These are phyloP conservation scores for Lepilemur ruficaudatus DNA, from an alignment of 2,797 vertebrate species.

Conservation along the genomic window DNA sequence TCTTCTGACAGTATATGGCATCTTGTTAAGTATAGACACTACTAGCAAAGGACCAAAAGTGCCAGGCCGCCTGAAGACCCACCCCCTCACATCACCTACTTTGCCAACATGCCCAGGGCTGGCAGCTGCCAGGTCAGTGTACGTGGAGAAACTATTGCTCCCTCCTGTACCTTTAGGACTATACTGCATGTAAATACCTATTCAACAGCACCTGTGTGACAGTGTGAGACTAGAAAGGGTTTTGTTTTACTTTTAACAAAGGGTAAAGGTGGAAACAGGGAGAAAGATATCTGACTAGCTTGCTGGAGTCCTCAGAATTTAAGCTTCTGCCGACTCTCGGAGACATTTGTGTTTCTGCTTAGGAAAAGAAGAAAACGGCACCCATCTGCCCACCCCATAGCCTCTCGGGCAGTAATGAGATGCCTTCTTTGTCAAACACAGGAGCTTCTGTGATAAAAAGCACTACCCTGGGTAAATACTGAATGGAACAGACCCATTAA, in stretches of 20 bases:
- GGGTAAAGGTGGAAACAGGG: constrained; percentile 59
- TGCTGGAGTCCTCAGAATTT: constrained; percentile 75
- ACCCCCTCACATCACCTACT: neutral
- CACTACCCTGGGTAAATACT: constrained; percentile 50
- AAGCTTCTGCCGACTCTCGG: constrained; percentile 56
- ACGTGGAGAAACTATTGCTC: neutral
- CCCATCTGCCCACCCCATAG: constrained; percentile 38
- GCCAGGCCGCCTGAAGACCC: neutral
- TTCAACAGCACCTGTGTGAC: neutral
- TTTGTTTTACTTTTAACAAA: constrained; percentile 33
- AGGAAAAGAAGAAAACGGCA: constrained; percentile 41
- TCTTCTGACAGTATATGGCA: neutral
- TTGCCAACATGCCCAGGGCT: neutral
- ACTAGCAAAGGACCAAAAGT: neutral
- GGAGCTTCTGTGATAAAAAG: constrained; percentile 29
- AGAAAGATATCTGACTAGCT: constrained; percentile 54
- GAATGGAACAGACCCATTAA: constrained; percentile 74
- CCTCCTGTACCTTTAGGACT: neutral
- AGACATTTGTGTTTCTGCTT: constrained; percentile 46
- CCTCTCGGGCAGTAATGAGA: constrained; percentile 41
- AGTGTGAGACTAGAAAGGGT: neutral
- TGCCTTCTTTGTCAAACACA: constrained; percentile 35
- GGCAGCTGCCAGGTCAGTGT: neutral
- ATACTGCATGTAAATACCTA: neutral
- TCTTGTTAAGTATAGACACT: neutral